These are phyloP conservation scores for Drosophila kambysellisi DNA, from an alignment of 2,888 invertebrate species.

Conservation along the genomic window DNA sequence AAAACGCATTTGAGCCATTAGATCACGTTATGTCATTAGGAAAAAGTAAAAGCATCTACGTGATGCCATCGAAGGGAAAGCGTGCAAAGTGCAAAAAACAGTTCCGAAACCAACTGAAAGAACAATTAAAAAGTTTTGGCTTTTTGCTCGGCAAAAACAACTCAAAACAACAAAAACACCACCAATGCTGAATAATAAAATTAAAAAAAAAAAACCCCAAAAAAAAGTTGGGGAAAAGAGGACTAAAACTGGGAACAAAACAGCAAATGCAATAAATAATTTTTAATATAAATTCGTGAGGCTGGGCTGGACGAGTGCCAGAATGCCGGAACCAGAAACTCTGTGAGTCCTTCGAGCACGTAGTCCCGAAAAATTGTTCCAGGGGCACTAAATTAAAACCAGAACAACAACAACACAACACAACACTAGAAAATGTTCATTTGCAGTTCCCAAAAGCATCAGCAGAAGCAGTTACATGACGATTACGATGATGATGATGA, in stretches of 20 bases:
- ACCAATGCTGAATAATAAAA: neutral
- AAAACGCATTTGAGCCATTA: conserved; percentile 43
- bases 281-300: conserved; percentile 81
- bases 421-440: conserved; percentile 62
- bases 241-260: conserved; percentile 31
- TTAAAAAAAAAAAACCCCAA: neutral
- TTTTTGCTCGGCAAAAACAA: conserved; percentile 32
- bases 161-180: conserved; percentile 15
- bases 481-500: neutral
- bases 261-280: conserved; percentile 77
- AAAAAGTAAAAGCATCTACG: conserved; percentile 71
- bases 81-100: conserved; percentile 55
- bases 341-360: conserved; percentile 33
- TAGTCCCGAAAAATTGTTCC: conserved; percentile 36
- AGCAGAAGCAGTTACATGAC: neutral
- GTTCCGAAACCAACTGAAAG: conserved; percentile 51
- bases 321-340: conserved; percentile 16
- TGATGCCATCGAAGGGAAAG: conserved; percentile 64
- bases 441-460: conserved; percentile 49
- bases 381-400: conserved; percentile 75
- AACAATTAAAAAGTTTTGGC: conserved; percentile 65
- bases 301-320: conserved; percentile 56
- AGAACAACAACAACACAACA: conserved; percentile 45
- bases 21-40: conserved; percentile 75
- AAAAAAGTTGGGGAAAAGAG: neutral